phyloP scores from a whole-genome alignment of 2,888 invertebrate species.

The Noctua janthina region DNA sequence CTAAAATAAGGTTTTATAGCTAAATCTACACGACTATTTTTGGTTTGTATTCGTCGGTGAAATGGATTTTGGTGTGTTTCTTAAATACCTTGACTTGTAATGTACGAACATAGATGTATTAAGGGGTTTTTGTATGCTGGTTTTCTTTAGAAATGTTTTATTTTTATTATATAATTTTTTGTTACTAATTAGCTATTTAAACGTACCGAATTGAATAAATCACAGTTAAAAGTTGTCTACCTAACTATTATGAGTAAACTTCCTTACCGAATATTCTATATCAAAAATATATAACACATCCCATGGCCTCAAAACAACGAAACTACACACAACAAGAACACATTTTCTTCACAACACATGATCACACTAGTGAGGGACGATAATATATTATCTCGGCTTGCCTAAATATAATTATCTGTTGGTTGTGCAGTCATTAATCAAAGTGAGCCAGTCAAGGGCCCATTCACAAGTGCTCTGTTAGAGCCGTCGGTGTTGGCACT shows the following conservation, averaged over 20 bases:
- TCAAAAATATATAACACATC: not conserved
- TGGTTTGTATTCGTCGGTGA: constrained; percentile 51
- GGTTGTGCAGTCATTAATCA: constrained; percentile 61
- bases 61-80: constrained; percentile 27
- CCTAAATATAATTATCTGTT: constrained; percentile 63
- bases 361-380: constrained; percentile 18
- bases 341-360: constrained; percentile 21
- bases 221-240: not conserved
- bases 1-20: constrained; percentile 77
- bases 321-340: constrained; percentile 4
- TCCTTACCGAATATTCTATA: not conserved
- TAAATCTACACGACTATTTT: constrained; percentile 74
- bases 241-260: not conserved
- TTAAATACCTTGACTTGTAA: constrained; percentile 16
- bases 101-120: too few relatives aligned
- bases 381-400: constrained; percentile 47
- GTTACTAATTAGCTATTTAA: not conserved
- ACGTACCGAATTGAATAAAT: not conserved
- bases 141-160: not conserved
- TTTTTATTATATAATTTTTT: not conserved
- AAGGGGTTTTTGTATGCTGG: not conserved
- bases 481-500: constrained; percentile 71
- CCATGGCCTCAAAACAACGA: constrained; percentile 4
- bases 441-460: constrained; percentile 50
- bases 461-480: constrained; percentile 58